Evolutionary conservation across 2,888 invertebrate species (phyloP), one percentile per base, ranked within the genome.

Genomic region (Teleiodes luculella): DNA sequence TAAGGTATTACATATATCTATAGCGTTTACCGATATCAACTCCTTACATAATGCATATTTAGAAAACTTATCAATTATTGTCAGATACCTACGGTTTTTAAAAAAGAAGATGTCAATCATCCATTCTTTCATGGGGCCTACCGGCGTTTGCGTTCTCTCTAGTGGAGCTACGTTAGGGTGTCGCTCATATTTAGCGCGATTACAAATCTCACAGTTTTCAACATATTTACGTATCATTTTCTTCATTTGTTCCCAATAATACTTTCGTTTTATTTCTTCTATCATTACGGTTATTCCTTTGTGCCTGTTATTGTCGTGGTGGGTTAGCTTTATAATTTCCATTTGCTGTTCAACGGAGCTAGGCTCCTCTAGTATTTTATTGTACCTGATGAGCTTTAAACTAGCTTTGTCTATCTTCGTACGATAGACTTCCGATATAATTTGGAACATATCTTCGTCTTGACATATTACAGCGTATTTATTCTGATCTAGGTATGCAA

Each of bases 41-140:
- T 35, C 7, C n/a, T 36, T 16, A 6, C 50, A 33, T 2, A 16
- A 10, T 11, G 50, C 50, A 10, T 13, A 50, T 50, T 50, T 50
- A 11, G 50, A 50, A 18, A 50, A 50, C 11, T 24, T 33, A 11
- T 50, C 50, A 18, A 50, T 33, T 36, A 33, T 4, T 14, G 36
- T 36, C 11, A 50, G 50, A 35, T 31, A 50, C 6, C 20, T 36
- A 5, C 14, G 30, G 13, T 36, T 50, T 11, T 50, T 36, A 13
- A 16, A 33, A 3, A 7, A 13, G 6, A 50, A 35, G 2, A 50
- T 16, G 16, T 50, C 50, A 8, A 50, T 36, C 16, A 33, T 14
- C 33, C 33, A 35, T 11, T 50, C 13, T 24, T 50, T 13, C 33
- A 50, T 20, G 2, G 50, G 50, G 6, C 11, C 14, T 6, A 11